A percentile compares a stretch with the other conserved stretches of the same genome.
phyloP scores from a whole-genome alignment of 2,113 vertebrate genomes.

The Ceratotherium simum region DNA sequence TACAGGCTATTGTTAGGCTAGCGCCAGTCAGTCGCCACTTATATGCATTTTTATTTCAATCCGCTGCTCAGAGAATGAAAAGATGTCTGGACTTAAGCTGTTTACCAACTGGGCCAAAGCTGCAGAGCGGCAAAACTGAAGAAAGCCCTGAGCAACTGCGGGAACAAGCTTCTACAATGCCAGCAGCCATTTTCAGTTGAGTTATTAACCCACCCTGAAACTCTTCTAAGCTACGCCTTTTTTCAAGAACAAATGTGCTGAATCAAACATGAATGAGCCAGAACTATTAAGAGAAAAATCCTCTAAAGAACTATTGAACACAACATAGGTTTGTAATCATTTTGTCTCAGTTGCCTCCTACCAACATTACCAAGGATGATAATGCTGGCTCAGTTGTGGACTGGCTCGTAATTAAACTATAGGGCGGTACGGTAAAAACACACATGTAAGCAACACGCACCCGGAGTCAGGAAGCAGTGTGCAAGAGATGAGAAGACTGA shows the following conservation, averaged over 20 bases:
- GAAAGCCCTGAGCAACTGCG: conserved; percentile 87
- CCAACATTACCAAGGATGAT: conserved; percentile 85
- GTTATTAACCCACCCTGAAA: conserved; percentile 91
- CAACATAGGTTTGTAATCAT: conserved; percentile 88
- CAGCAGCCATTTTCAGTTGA: conserved; percentile 90
- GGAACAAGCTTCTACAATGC: conserved; percentile 86
- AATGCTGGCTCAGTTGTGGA: conserved; percentile 84
- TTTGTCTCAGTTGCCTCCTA: conserved; percentile 86
- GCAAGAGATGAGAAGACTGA: conserved; percentile 68
- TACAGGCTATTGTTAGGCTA: conserved; percentile 90
- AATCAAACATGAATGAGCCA: conserved; percentile 88
- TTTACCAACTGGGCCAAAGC: conserved; percentile 91
- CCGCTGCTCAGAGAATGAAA: conserved; percentile 88
- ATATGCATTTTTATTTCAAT: conserved; percentile 90
- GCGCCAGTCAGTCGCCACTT: conserved; percentile 91
- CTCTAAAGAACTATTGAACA: conserved; percentile 87
- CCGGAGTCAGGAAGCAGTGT: conserved; percentile 19
- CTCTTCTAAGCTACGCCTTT: conserved; percentile 89
- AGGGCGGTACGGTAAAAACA: conserved; percentile 78
- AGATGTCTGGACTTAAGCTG: conserved; percentile 92
- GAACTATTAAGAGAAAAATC: conserved; percentile 88
- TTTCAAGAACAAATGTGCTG: conserved; percentile 89
- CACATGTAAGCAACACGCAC: conserved; percentile 68
- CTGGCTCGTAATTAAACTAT: conserved; percentile 86
- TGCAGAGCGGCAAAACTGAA: conserved; percentile 88